Evolutionary conservation across 2,113 vertebrate genomes (phyloP), one percentile per base, ranked within the genome.

Genomic region (Tachuris rubrigastra): DNA sequence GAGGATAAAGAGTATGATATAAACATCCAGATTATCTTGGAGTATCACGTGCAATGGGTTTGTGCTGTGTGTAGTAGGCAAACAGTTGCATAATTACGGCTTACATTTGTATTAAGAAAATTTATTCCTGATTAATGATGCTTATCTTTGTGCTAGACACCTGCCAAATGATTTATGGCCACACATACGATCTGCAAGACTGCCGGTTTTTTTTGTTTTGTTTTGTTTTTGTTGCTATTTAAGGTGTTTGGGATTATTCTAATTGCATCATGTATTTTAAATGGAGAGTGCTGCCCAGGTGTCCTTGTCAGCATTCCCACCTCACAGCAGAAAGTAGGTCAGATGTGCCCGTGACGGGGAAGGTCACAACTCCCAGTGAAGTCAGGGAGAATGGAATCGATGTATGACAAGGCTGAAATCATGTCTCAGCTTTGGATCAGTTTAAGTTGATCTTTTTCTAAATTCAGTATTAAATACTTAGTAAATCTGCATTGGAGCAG

Each of bases 41-140:
- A 88, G 85, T 96, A 90, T 90, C 85, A 89, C 41, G 95, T 81
- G 90, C 96, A 93, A 91, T 98, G 98, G 96, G 81, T 97, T 95
- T 94, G 82, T 96, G 74, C 81, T 92, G 84, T 94, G 92, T 77
- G 50, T 90, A 97, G 97, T 90, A 98, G 97, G 97, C 98, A 98
- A 63, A 73, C 82, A 90, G 79, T 93, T 92, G 58, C 46, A 28
- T 76, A 93, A 91, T 89, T 72, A 39, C 89, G 72, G 86, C 88
- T 95, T 95, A 81, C 16, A 4, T 92, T 74, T 53, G 56, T n/a
- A 46, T 75, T 90, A 94, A 96, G 89, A 83, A 89, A 96, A 96
- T 93, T 65, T 85, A 85, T 65, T 86, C 86, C 65, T 63, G 79
- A 94, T 74, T 96, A 86, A 94, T 85, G 85, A 67, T 90, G 89